These are phyloP conservation scores for Rattus rattus DNA, from an alignment of 2,113 vertebrate genomes.

Conservation along the genomic window DNA sequence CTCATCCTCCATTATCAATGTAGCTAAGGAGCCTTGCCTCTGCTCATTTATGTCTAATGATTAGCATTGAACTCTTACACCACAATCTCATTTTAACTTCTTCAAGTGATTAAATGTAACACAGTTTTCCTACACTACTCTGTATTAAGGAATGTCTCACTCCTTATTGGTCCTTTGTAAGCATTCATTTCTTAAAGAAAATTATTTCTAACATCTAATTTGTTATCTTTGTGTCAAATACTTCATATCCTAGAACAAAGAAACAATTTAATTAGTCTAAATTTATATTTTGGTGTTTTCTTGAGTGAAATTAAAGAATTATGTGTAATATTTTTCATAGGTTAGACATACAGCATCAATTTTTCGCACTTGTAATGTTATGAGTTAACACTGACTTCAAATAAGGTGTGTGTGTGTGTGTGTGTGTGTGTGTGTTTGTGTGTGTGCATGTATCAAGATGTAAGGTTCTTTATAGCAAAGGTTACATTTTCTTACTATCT, in stretches of 20 bases:
- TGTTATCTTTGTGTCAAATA: neutral
- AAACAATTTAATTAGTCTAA: neutral
- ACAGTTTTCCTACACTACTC: neutral
- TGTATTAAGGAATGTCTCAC: neutral
- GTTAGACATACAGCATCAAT: neutral
- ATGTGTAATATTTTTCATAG: neutral
- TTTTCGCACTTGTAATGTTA: neutral
- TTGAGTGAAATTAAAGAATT: conserved; percentile 30
- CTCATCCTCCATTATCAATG: neutral
- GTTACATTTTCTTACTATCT: neutral
- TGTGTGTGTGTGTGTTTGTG: neutral
- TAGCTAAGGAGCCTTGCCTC: neutral
- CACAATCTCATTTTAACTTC: neutral
- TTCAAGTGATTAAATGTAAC: neutral
- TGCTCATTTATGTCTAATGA: neutral
- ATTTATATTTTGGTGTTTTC: neutral
- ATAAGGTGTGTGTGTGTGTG: neutral
- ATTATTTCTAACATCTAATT: neutral
- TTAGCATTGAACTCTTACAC: neutral
- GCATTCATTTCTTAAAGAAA: neutral
- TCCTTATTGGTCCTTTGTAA: neutral
- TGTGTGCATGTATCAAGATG: neutral
- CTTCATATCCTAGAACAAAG: neutral
- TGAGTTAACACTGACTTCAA: neutral
- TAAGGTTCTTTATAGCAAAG: neutral